Conservation (phyloP, 2,113 vertebrate genomes). For the Scartelaos histophorus region DNA sequence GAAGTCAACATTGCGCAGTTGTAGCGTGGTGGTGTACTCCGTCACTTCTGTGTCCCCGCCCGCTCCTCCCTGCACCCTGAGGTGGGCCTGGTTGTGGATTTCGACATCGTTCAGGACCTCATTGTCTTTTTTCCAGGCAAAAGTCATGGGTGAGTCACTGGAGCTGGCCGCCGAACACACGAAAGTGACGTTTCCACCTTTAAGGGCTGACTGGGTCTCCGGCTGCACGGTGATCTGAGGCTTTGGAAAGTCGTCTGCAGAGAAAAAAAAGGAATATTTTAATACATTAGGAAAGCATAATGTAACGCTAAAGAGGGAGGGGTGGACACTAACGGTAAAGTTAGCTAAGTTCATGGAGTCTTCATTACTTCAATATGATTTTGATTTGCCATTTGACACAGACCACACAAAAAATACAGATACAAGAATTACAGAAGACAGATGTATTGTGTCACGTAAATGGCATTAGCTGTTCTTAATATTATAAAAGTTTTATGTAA, state of each 20-base stretch:
- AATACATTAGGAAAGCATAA: not conserved
- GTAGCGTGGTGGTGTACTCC: constrained; percentile 91
- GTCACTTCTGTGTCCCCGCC: constrained; percentile 81
- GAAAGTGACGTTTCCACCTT: constrained; percentile 90
- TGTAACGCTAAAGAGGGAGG: not conserved
- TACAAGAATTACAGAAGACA: too few relatives aligned
- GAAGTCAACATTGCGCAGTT: constrained; percentile 87
- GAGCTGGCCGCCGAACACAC: constrained; percentile 95
- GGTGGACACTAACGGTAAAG: not conserved
- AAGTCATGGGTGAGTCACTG: constrained; percentile 97
- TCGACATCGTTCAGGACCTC: constrained; percentile 87
- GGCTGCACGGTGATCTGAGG: constrained; percentile 97
- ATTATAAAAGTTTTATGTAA: too few relatives aligned
- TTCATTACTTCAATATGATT: too few relatives aligned
- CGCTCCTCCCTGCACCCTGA: constrained; percentile 80
- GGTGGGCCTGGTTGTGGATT: constrained; percentile 92
- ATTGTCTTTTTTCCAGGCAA: constrained; percentile 98
- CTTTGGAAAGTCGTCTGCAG: constrained; percentile 93
- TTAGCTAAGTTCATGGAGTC: not conserved
- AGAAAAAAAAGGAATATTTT: constrained; percentile 2
- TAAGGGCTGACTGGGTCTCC: constrained; percentile 92
- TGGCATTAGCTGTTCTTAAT: too few relatives aligned
- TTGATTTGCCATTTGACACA: too few relatives aligned
- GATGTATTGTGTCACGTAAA: too few relatives aligned
- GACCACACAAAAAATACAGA: too few relatives aligned